Percentiles rank a stretch among this genome's conserved stretches.
phyloP scores from a whole-genome alignment of 2,113 vertebrate genomes.

The Odobenus rosmarus region DNA sequence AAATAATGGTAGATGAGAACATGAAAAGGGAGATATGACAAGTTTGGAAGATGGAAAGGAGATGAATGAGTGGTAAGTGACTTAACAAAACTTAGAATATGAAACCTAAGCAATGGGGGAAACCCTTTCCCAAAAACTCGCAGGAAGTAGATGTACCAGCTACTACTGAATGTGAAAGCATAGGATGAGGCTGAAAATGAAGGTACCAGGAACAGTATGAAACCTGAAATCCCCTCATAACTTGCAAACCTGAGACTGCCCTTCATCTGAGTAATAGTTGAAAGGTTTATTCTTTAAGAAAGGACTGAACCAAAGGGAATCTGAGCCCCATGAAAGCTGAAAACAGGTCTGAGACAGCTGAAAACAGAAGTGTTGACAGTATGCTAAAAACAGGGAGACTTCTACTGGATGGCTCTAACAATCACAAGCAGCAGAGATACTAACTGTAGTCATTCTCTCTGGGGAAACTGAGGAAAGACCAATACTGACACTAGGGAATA shows the following conservation, averaged over 20 bases:
- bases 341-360: background rate
- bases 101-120: background rate
- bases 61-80: background rate
- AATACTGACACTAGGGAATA: background rate
- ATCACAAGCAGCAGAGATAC: background rate
- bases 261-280: background rate
- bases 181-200: background rate
- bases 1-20: background rate
- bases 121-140: background rate
- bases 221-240: background rate
- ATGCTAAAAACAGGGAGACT: background rate
- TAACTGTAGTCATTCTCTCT: background rate
- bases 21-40: background rate
- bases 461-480: background rate
- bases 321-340: background rate
- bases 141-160: background rate
- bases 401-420: background rate
- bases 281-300: background rate
- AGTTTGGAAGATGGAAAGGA: background rate
- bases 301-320: background rate
- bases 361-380: background rate
- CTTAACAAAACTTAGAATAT: background rate
- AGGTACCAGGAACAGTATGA: background rate
- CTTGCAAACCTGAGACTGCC: background rate
- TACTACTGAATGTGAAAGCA: background rate